Percentiles rank a stretch among this genome's conserved stretches.
Evolutionary conservation across 1,140 invertebrate species (phyloP).

Genomic region (Lamellibrachia luymesi): DNA sequence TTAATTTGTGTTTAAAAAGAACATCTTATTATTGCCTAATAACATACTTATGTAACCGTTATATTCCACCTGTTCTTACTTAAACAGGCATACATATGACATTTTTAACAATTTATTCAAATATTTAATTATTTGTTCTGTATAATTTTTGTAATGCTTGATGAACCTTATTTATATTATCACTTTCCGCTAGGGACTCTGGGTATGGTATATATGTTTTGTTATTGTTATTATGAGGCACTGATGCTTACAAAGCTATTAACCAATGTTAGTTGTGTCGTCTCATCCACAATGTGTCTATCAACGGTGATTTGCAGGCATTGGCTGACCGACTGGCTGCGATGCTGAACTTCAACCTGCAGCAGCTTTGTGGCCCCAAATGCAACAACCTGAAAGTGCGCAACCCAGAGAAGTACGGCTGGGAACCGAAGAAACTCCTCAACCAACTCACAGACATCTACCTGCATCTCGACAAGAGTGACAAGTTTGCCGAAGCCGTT

Average conservation of each 20-base stretch:
- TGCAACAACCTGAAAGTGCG: constrained; percentile 97
- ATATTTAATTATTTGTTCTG: too few species aligned
- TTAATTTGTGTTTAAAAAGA: too few species aligned
- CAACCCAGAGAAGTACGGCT: constrained; percentile 91
- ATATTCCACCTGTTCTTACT: too few species aligned
- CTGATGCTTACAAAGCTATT: neutral
- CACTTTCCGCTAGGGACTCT: too few species aligned
- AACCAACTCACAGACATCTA: constrained; percentile 94
- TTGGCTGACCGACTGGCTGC: constrained; percentile 89
- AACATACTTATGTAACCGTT: too few species aligned
- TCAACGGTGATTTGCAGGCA: constrained; percentile 56
- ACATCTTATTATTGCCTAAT: too few species aligned
- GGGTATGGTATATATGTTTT: too few species aligned
- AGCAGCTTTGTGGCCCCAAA: constrained; percentile 95
- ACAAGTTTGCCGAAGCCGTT: constrained; percentile 49
- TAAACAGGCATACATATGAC: too few species aligned
- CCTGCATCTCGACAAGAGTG: constrained; percentile 78
- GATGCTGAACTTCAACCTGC: constrained; percentile 97
- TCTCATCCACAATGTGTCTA: neutral
- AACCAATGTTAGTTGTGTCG: neutral
- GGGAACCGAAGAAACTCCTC: constrained; percentile 88
- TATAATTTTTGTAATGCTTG: too few species aligned
- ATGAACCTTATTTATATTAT: too few species aligned
- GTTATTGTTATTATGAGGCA: too few species aligned
- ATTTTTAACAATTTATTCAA: too few species aligned